A percentile compares a stretch with the other conserved stretches of the same genome.
Conservation (phyloP, 2,888 invertebrate species). For the Leistus spinibarbis region DNA sequence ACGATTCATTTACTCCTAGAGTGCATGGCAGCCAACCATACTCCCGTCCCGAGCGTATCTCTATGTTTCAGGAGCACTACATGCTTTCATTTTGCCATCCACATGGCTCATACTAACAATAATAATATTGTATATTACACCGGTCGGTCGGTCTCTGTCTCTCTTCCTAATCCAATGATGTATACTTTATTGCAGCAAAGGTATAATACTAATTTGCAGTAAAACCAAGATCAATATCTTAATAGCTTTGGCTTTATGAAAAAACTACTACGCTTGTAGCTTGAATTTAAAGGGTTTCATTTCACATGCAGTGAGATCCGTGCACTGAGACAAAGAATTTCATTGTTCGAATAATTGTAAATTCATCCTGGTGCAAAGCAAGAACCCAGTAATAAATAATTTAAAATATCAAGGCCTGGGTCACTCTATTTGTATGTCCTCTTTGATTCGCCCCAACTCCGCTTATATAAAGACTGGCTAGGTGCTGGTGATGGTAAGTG, state of each 20-base stretch:
- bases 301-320: too few species aligned
- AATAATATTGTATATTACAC: neutral
- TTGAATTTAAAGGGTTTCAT: too few species aligned
- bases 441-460: neutral
- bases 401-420: too few species aligned
- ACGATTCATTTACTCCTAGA: conserved; percentile 34
- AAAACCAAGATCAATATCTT: neutral
- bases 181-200: neutral
- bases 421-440: neutral
- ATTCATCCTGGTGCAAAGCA: too few species aligned
- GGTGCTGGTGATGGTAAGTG: neutral
- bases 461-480: neutral
- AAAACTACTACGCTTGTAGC: neutral
- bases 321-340: too few species aligned
- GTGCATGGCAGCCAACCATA: conserved; percentile 1
- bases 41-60: neutral
- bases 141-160: neutral
- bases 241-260: neutral
- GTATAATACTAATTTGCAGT: conserved; percentile 2
- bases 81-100: neutral
- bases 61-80: neutral
- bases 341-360: too few species aligned
- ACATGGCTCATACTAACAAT: neutral
- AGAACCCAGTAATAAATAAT: too few species aligned
- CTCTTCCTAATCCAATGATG: neutral